Evolutionary conservation across 2,888 invertebrate genomes (phyloP), one percentile per base, ranked within the genome.

Genomic region (Sphaerophoria taeniata): DNA sequence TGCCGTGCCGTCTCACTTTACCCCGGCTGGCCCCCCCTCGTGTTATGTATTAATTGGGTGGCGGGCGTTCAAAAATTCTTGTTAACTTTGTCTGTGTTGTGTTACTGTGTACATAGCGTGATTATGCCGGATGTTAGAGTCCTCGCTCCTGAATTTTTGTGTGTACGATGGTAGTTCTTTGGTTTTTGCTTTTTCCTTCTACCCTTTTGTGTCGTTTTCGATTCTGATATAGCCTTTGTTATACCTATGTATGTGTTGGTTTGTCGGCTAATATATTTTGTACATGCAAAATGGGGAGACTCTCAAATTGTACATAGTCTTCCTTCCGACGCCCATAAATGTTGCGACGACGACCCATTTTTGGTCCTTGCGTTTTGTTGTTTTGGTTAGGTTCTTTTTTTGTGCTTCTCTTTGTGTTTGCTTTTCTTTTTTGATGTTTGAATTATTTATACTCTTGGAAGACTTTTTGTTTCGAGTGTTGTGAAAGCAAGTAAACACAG

Each of bases 401-500:
- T 36, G 31, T 67, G 31, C 67, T 55, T 63, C 24, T 43, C 43
- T 43, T 39, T 39, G 39, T 6, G 6, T 39, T 9, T 39, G 1
- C 39, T 3, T 39, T 45, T 16, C 24, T 24, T 24, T 34, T 49
- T 65, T 71, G 34, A 49, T 60, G 16, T 71, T 67, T 63, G 63
- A 77, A 81, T 80, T 74, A 81, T 85, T 85, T 77, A 81, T 73
- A 73, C 72, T 12, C 61, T 72, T 67, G 79, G 49, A 56, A 67
- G 51, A 5, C 51, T 51, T 61, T 61, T 61, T 36, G n/a, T n/a
- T 51, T 43, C 24, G 33, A n/a, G 45, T 6, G 24, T 51, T 16
- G 31, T 11, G 16, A 58, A 24, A 24, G 24, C 24, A 24, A 39
- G 16, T 16, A 43, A 39, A 43, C 39, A 60, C 60, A 60, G 39